phyloP scores from a whole-genome alignment of 2,888 invertebrate species.

The Steromphala cineraria region DNA sequence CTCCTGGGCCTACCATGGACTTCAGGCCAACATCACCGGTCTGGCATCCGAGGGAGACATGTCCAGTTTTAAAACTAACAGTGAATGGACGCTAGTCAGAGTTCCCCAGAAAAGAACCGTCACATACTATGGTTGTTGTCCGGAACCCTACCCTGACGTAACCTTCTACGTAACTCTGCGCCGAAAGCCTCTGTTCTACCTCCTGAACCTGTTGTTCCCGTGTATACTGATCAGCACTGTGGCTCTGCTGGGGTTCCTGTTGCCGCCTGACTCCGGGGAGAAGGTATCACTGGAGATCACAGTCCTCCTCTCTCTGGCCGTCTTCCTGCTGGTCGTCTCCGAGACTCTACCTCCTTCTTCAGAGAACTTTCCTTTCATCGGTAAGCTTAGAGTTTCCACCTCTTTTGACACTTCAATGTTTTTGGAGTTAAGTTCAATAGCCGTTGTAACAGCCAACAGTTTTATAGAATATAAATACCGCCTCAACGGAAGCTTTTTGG shows the following conservation, averaged over 20 bases:
- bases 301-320: conserved; percentile 69
- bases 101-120: conserved; percentile 45
- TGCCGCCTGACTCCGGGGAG: conserved; percentile 66
- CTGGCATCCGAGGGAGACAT: conserved; percentile 34
- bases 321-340: conserved; percentile 68
- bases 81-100: conserved; percentile 55
- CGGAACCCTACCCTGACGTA: conserved; percentile 62
- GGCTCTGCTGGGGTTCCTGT: conserved; percentile 50
- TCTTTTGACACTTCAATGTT: too few species aligned
- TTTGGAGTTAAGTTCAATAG: too few species aligned
- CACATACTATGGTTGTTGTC: conserved; percentile 48
- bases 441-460: too few species aligned
- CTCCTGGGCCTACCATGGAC: conserved; percentile 60
- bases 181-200: conserved; percentile 59
- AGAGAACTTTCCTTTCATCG: conserved; percentile 69
- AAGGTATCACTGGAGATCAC: conserved; percentile 70
- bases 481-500: too few species aligned
- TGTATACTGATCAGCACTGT: conserved; percentile 55
- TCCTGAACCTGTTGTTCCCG: conserved; percentile 61
- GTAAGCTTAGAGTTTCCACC: conserved; percentile 40
- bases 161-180: conserved; percentile 50
- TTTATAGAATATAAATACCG: too few species aligned
- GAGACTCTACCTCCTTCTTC: conserved; percentile 70
- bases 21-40: conserved; percentile 32
- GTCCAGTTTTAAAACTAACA: conserved; percentile 50